A percentile compares a stretch with the other conserved stretches of the same genome.
phyloP scores from a whole-genome alignment of 2,797 vertebrate genomes.

The Gallinago nigripennis region DNA sequence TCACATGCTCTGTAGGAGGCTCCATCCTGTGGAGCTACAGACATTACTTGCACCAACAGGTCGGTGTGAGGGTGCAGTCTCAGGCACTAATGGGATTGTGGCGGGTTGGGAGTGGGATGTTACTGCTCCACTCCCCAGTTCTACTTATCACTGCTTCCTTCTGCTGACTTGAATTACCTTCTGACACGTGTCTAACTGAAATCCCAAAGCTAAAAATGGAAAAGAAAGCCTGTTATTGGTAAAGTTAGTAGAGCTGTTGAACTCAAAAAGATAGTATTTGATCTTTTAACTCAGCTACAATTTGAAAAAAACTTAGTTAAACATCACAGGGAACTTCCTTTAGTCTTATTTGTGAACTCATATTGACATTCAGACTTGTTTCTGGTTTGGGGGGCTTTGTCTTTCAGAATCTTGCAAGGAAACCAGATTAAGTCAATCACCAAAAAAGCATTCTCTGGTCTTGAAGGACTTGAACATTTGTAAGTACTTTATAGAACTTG shows the following conservation, averaged over 20 bases:
- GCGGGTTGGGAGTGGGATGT: neutral
- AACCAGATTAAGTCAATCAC: slow-evolving; percentile 95
- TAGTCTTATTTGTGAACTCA: neutral
- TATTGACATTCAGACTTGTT: neutral
- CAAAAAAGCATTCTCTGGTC: slow-evolving; percentile 89
- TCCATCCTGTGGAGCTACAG: neutral
- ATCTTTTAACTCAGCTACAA: neutral
- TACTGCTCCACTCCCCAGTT: neutral
- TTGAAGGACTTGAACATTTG: slow-evolving; percentile 89
- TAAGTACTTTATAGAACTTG: slow-evolving; percentile 78
- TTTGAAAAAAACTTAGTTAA: neutral
- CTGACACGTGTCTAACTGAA: neutral
- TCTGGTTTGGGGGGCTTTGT: slow-evolving; percentile 19
- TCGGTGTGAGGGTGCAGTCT: neutral
- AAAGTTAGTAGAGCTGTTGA: neutral
- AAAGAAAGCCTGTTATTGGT: neutral
- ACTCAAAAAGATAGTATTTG: neutral
- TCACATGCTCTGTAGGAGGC: neutral
- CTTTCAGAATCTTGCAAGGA: slow-evolving; percentile 87
- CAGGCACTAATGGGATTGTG: neutral
- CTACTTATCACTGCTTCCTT: neutral
- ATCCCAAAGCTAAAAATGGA: neutral
- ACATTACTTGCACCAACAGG: neutral
- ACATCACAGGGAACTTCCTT: neutral
- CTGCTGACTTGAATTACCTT: neutral